Conservation (phyloP, 64 coral and sea anemone genomes). For the Actinia equina region DNA sequence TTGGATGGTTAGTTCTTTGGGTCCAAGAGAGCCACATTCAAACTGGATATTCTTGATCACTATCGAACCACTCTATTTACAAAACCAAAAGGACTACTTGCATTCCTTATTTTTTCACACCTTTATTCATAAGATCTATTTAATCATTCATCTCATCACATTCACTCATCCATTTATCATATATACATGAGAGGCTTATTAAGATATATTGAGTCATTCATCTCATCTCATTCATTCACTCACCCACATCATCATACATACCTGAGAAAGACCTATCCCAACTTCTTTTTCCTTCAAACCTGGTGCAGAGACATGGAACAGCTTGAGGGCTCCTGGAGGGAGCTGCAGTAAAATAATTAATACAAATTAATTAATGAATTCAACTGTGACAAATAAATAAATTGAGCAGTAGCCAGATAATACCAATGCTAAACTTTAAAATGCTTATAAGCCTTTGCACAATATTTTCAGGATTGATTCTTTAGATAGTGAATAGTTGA, state of each 20-base stretch:
- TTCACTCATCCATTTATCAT: too few relatives aligned
- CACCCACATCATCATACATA: background rate
- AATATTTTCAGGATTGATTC: too few relatives aligned
- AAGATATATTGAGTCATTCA: too few relatives aligned
- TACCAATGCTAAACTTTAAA: too few relatives aligned
- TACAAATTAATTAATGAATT: background rate
- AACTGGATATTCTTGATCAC: conserved; percentile 92
- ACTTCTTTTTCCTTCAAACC: conserved; percentile 77
- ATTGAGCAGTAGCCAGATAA: background rate
- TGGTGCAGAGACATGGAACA: conserved; percentile 77
- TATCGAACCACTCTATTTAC: conserved; percentile 68
- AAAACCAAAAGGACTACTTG: background rate
- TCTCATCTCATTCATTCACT: too few relatives aligned
- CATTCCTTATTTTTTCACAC: background rate
- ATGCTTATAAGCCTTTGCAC: too few relatives aligned
- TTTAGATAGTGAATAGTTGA: too few relatives aligned
- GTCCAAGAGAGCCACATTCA: conserved; percentile 73
- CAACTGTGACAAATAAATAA: background rate
- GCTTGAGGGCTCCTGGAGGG: conserved; percentile 53
- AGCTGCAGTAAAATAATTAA: conserved; percentile 21
- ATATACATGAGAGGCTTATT: too few relatives aligned
- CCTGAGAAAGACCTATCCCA: conserved; percentile 62
- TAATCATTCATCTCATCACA: too few relatives aligned
- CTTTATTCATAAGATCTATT: background rate
- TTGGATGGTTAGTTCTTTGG: conserved; percentile 63